These are phyloP conservation scores for Sander vitreus DNA, from an alignment of 2,113 vertebrate genomes.

Conservation along the genomic window DNA sequence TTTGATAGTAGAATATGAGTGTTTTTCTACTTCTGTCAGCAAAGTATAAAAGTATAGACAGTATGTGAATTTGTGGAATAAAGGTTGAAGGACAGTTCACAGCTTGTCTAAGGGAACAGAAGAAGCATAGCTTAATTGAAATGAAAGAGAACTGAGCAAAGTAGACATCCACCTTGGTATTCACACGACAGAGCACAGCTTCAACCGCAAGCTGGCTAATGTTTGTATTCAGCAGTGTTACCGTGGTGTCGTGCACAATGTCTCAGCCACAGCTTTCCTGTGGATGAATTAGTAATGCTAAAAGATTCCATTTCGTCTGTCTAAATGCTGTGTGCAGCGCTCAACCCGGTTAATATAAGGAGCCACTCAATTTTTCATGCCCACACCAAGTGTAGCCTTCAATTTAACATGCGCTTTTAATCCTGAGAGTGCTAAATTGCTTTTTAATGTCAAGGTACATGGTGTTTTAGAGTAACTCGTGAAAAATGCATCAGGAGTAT, in stretches of 20 bases:
- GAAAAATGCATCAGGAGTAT: constrained; percentile 89
- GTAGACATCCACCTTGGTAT: constrained; percentile 44
- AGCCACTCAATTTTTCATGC: constrained; percentile 97
- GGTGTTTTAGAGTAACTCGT: constrained; percentile 91
- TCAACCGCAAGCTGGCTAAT: constrained; percentile 25
- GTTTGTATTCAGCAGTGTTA: constrained; percentile 55
- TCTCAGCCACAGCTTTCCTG: constrained; percentile 61
- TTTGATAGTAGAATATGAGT: constrained; percentile 18
- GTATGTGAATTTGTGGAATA: constrained; percentile 30
- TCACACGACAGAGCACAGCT: constrained; percentile 32
- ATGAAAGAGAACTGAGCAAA: constrained; percentile 39
- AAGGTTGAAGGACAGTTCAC: constrained; percentile 51
- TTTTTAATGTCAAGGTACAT: constrained; percentile 96
- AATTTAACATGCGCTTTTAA: constrained; percentile 99
- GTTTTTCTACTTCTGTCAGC: constrained; percentile 23
- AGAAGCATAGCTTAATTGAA: constrained; percentile 25
- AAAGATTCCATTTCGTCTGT: constrained; percentile 81
- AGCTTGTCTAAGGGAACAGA: constrained; percentile 28
- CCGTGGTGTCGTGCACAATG: constrained; percentile 35
- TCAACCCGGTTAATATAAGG: constrained; percentile 90
- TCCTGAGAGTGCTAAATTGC: constrained; percentile 96
- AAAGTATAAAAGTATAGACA: constrained; percentile 8
- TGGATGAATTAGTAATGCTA: constrained; percentile 84
- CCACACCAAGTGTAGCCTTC: constrained; percentile 95
- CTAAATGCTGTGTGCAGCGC: constrained; percentile 77